Base-by-base conservation (phyloP, 2,113 vertebrate genomes). In the Pelmatolapia mariae region DNA sequence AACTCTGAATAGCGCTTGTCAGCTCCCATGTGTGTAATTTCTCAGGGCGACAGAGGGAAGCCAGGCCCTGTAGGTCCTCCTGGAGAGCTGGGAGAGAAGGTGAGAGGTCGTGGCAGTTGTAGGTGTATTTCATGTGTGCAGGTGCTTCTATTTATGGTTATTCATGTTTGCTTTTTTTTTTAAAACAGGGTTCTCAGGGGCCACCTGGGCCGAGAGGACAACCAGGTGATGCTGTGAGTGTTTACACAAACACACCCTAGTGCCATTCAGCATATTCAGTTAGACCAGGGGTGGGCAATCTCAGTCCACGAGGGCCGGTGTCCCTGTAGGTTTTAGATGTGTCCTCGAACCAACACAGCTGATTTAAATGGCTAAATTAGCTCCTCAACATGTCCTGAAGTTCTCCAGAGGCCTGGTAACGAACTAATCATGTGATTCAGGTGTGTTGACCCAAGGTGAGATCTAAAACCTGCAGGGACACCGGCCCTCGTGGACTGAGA, bases 71-170 rank as follows among this genome's bases (percentile, higher is more conserved):
- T 24, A 4, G 96, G 96, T 80, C 73, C 94, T 61, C 0, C 40
- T 11, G 96, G 96, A 92, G 90, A 97, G 29, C 94, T 94, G 1
- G 98, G 98, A 2, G 98, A 98, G 91, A 99, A 98, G 87, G 98
- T 95, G 53, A 87, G 88, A 45, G 29, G 8, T 47, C 11, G 10
- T 8, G 4, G 16, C 10, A 11, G 8, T 7, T 80, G 16, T 78
- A 24, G 5, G 13, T 78, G 6, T 52, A 63, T 43, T 18, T 19
- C 52, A 7, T 85, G 7, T 10, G 5, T 38, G 19, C 40, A 15
- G 10, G 15, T 40, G 9, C 83, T 40, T 84, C 8, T 86, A 12
- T 66, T 24, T 54, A 43, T 63, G 10, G 22, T 8, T 79, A 31
- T 84, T 66, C 9, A 83, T 50, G 8, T 45, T 56, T 43, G 54